Evolutionary conservation across 2,888 invertebrate species (phyloP).

Genomic region (Lasioglossum leucozonium): DNA sequence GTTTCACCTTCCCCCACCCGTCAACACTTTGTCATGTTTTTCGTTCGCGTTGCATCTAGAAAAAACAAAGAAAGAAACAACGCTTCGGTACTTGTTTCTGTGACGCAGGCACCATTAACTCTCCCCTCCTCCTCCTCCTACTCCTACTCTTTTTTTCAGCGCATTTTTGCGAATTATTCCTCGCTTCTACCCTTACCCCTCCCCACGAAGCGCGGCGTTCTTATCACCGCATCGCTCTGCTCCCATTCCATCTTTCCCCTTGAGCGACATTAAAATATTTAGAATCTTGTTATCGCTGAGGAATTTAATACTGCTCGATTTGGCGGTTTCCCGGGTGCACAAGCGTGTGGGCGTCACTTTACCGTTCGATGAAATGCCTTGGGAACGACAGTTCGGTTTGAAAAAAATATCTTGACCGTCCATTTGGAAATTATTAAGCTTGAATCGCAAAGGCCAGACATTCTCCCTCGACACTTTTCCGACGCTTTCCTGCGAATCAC

Average conservation of each 20-base stretch:
- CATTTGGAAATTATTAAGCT: not conserved
- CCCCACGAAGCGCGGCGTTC: not conserved
- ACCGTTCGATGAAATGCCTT: conserved; percentile 2
- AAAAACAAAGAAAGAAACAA: conserved; percentile 14
- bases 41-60: conserved; percentile 10
- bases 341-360: conserved; percentile 40
- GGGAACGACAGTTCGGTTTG: not conserved
- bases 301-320: conserved; percentile 79
- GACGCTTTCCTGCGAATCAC: not conserved
- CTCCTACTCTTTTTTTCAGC: conserved; percentile 14
- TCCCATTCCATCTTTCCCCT: conserved; percentile 44
- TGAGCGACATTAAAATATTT: conserved; percentile 69
- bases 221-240: conserved; percentile 6
- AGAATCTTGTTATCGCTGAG: conserved; percentile 75
- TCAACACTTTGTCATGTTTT: conserved; percentile 19
- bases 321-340: conserved; percentile 70
- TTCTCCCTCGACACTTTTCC: not conserved
- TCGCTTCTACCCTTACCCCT: not conserved
- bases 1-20: not conserved
- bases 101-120: conserved; percentile 12
- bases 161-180: conserved; percentile 3
- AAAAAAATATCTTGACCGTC: not conserved
- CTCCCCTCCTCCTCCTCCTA: not conserved
- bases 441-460: not conserved
- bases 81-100: conserved; percentile 12